Evolutionary conservation across 2,888 invertebrate species (phyloP).

Genomic region (Spilosoma lubricipeda): DNA sequence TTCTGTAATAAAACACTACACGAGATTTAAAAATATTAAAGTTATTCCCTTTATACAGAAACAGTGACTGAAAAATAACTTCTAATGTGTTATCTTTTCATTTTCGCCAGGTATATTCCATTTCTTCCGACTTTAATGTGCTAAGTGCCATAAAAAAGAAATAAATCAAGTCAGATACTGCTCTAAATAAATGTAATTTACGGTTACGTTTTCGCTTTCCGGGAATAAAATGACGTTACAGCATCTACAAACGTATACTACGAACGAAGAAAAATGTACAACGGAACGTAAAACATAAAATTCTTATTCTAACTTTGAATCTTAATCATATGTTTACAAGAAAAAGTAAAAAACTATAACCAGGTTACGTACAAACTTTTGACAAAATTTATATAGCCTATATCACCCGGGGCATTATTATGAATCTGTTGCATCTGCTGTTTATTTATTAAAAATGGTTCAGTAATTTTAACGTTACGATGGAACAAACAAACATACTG

Average conservation of each 20-base stretch:
- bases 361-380: too few species aligned
- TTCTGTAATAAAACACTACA: background rate
- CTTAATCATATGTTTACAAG: conserved; percentile 25
- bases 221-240: conserved; percentile 65
- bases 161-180: conserved; percentile 75
- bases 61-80: conserved; percentile 41
- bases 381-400: too few species aligned
- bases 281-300: conserved; percentile 24
- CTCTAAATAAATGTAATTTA: conserved; percentile 75
- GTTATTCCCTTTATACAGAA: background rate
- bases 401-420: too few species aligned
- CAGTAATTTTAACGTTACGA: too few species aligned
- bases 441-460: too few species aligned
- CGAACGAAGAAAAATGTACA: conserved; percentile 22
- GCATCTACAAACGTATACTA: conserved; percentile 26
- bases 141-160: conserved; percentile 70
- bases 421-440: too few species aligned
- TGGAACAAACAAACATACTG: too few species aligned
- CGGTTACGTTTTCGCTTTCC: conserved; percentile 67
- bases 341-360: too few species aligned
- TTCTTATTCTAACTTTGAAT: conserved; percentile 37
- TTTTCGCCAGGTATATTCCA: conserved; percentile 50
- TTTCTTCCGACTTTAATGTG: conserved; percentile 60
- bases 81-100: conserved; percentile 53
- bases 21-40: background rate